Conservation (phyloP, 2,113 vertebrate genomes). For the Paralichthys olivaceus region DNA sequence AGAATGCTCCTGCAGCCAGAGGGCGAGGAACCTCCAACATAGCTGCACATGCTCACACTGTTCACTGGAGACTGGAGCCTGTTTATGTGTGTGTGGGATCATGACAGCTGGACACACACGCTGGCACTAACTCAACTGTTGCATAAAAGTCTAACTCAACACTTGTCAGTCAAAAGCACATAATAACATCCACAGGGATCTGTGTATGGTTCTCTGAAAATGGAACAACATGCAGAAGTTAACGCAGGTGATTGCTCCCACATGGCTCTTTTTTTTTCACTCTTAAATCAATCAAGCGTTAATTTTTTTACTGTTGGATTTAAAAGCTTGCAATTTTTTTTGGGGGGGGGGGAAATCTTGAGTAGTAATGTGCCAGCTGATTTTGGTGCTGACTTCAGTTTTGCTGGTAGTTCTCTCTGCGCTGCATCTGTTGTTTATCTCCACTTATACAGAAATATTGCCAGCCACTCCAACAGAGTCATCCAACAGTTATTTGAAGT, state of each 20-base stretch:
- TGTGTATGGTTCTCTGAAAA: slow-evolving; percentile 25
- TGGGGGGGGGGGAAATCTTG: too few relatives aligned
- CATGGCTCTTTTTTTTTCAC: neutral
- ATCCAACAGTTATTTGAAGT: slow-evolving; percentile 70
- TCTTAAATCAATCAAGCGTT: neutral
- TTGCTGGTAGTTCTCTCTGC: neutral
- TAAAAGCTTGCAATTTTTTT: neutral
- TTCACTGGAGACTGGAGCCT: slow-evolving; percentile 38
- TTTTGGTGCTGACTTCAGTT: neutral
- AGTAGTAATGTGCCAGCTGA: neutral
- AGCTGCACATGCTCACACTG: slow-evolving; percentile 44
- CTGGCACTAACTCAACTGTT: slow-evolving; percentile 64
- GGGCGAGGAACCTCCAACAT: slow-evolving; percentile 50
- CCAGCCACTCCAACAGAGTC: slow-evolving; percentile 53
- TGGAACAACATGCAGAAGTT: slow-evolving; percentile 27
- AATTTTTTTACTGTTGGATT: neutral
- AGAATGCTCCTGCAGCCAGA: slow-evolving; percentile 60
- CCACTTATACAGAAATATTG: slow-evolving; percentile 65
- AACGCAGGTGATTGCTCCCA: neutral
- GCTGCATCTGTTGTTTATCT: slow-evolving; percentile 46
- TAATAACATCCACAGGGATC: slow-evolving; percentile 62
- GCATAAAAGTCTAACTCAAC: slow-evolving; percentile 61
- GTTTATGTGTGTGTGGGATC: slow-evolving; percentile 46
- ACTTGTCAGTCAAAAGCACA: slow-evolving; percentile 66
- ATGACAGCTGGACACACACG: slow-evolving; percentile 68